Percentiles rank a stretch among this genome's conserved stretches.
phyloP scores from a whole-genome alignment of 1,140 invertebrate genomes.

The Atta texana region DNA sequence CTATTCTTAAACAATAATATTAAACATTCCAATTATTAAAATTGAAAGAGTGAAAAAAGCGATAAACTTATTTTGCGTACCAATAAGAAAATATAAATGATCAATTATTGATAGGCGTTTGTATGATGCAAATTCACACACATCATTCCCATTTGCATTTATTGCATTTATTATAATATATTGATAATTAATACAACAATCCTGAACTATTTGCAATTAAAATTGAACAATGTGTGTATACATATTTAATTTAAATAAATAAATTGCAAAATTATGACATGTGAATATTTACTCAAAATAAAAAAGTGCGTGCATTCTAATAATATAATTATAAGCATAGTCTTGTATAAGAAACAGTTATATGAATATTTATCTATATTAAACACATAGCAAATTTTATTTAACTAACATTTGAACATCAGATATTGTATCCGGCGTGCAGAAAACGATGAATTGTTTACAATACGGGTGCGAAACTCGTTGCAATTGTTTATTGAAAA shows the following conservation, averaged over 20 bases:
- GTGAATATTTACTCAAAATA: no score
- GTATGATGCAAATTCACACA: background rate
- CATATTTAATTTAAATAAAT: slow-evolving; percentile 10
- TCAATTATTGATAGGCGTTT: background rate
- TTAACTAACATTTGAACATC: background rate
- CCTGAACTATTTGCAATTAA: background rate
- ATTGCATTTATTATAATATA: background rate
- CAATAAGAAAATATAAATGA: background rate
- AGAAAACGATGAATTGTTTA: slow-evolving; percentile 21
- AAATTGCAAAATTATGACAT: background rate
- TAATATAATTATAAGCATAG: background rate
- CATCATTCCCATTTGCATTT: no score
- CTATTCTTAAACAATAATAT: background rate
- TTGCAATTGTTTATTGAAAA: slow-evolving; percentile 46
- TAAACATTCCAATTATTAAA: background rate
- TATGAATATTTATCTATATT: background rate
- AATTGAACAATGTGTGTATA: background rate
- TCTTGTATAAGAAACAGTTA: background rate
- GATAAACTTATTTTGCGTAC: background rate
- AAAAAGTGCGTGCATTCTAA: background rate
- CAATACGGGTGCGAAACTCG: background rate
- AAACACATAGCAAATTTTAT: slow-evolving; percentile 22
- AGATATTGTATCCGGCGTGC: background rate
- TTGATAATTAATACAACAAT: slow-evolving; percentile 3
- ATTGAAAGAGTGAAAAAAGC: background rate